A percentile compares a stretch with the other conserved stretches of the same genome.
These are phyloP conservation scores for Koerneria pararmatus DNA, from an alignment of 2,888 invertebrate genomes.

Conservation along the genomic window DNA sequence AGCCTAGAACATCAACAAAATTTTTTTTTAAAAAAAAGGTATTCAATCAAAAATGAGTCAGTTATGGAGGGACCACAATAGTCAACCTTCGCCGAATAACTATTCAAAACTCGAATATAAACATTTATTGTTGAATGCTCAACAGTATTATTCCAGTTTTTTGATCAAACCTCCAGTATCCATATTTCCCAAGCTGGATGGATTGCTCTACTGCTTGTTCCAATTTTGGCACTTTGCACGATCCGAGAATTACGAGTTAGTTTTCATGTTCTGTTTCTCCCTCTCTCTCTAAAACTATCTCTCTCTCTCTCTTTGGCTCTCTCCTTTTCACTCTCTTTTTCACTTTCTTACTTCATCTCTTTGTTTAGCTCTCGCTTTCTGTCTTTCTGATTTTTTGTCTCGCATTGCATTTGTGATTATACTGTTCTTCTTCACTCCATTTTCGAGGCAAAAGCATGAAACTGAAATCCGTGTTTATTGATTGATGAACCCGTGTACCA, in stretches of 20 bases:
- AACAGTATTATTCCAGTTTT: conserved; percentile 40
- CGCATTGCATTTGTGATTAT: too few relatives aligned
- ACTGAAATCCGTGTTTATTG: too few relatives aligned
- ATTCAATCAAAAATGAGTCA: too few relatives aligned
- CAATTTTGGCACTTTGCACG: conserved; percentile 52
- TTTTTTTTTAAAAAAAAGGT: too few relatives aligned
- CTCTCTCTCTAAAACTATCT: background rate
- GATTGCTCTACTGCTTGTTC: conserved; percentile 53
- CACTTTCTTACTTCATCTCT: background rate
- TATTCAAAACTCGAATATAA: background rate
- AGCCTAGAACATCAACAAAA: too few relatives aligned
- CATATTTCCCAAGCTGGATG: conserved; percentile 55
- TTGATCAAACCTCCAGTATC: conserved; percentile 50
- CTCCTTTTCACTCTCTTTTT: background rate
- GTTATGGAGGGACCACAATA: too few relatives aligned
- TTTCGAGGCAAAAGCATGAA: too few relatives aligned
- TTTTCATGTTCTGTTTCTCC: background rate
- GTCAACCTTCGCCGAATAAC: background rate
- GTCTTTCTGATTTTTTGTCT: background rate
- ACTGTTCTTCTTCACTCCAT: too few relatives aligned
- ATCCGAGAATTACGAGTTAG: conserved; percentile 49
- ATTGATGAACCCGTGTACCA: too few relatives aligned
- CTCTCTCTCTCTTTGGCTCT: background rate
- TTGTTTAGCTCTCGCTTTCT: background rate
- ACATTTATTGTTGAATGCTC: background rate